Evolutionary conservation across 2,797 vertebrate genomes (phyloP).

Genomic region (Telmatherina bonti): DNA sequence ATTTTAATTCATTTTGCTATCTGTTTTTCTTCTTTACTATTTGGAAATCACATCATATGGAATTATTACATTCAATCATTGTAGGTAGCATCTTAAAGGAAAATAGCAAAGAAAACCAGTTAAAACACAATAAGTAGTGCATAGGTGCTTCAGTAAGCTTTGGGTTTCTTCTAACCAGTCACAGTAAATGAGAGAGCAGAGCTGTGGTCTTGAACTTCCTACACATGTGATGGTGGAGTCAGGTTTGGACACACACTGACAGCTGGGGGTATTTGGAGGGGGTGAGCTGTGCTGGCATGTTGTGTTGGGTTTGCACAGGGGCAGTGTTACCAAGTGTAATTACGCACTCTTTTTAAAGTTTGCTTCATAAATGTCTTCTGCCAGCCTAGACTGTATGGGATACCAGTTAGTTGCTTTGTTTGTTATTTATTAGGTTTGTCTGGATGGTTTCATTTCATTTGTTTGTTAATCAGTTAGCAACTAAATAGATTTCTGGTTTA

Average conservation of each 20-base stretch:
- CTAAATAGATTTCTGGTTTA: not conserved
- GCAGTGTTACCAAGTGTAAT: constrained; percentile 11
- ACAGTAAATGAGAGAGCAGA: constrained; percentile 49
- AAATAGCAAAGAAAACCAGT: constrained; percentile 37
- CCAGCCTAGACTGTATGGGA: not conserved
- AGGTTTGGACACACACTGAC: constrained; percentile 59
- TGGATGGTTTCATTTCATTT: not conserved
- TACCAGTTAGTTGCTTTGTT: not conserved
- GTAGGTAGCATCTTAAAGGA: constrained; percentile 16
- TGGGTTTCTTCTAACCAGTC: constrained; percentile 34
- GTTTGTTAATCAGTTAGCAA: not conserved
- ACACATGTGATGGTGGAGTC: constrained; percentile 46
- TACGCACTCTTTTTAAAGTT: constrained; percentile 18
- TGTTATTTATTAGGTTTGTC: not conserved
- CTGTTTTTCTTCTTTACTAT: not conserved
- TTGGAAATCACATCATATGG: not conserved
- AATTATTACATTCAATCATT: not conserved
- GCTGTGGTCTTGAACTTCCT: constrained; percentile 54
- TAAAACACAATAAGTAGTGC: constrained; percentile 43
- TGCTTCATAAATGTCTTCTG: not conserved
- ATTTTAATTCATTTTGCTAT: constrained; percentile 3
- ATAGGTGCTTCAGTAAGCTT: constrained; percentile 31
- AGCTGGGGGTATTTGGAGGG: constrained; percentile 45
- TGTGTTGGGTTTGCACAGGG: constrained; percentile 8
- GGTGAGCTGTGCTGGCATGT: constrained; percentile 9